Evolutionary conservation across 1,140 invertebrate species (phyloP), one percentile per base, ranked within the genome.

Genomic region (Paralvinella palmiformis): DNA sequence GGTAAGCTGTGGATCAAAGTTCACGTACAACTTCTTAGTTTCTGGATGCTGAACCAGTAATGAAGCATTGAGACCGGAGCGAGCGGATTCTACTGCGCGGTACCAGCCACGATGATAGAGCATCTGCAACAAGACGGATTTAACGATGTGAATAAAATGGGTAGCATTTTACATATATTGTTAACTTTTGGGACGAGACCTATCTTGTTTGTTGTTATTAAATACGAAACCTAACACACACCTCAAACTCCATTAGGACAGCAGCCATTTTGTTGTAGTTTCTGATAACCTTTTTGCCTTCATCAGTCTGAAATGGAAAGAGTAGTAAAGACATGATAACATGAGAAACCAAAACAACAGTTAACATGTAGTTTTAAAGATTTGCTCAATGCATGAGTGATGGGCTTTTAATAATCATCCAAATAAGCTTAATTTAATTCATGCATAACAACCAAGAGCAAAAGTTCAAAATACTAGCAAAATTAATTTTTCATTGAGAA

Each of bases 201-300:
- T n/a, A n/a, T n/a, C 37, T 15, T 44, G n/a, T 44, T 44, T 44
- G 13, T n/a, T 44, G 37, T 44, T 44, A 44, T 15, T 15, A 13
- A 44, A 15, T 44, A 44, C 37, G n/a, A 10, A 48, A 3, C 45
- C 45, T 22, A 48, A 48, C 15, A 48, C 64, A 59, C 63, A 80
- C 74, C 74, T 83, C 82, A 71, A 77, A 83, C 67, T 82, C 79
- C 41, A 82, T 59, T n/a, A 83, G 71, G 10, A 79, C 76, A 52
- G 75, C 70, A 44, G 79, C 79, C 73, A 82, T 79, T 68, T 81
- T 81, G 71, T 92, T 92, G 66, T 87, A 91, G 59, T 89, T 81
- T 59, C 73, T 72, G 24, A 83, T 77, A 20, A 81, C 74, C 68
- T 80, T 79, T 82, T 83, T 72, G 65, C 81, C 80, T 78, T 85